Evolutionary conservation across 2,113 vertebrate species (phyloP).

Genomic region (Mastomys coucha): DNA sequence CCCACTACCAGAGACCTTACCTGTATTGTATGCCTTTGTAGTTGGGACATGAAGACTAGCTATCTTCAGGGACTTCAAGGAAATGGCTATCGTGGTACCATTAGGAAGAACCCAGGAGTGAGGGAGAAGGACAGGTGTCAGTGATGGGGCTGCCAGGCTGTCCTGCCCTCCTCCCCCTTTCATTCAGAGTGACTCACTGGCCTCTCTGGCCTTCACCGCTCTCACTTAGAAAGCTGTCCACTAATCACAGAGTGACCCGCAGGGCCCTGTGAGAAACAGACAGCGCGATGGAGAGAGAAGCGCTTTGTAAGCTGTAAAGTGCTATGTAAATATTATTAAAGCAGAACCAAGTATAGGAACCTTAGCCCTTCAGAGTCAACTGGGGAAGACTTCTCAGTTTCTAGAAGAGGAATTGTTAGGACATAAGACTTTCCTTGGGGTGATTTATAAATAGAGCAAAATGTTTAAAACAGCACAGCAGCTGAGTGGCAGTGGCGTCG

Average conservation of each 20-base stretch:
- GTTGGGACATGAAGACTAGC: neutral
- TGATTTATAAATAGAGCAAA: conserved; percentile 29
- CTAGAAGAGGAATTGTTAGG: conserved; percentile 1
- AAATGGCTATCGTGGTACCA: neutral
- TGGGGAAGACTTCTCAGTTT: conserved; percentile 8
- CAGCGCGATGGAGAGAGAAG: neutral
- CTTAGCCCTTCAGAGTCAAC: neutral
- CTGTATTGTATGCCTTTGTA: fast-evolving
- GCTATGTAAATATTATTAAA: neutral
- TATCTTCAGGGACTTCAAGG: neutral
- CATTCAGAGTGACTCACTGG: neutral
- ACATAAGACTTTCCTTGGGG: neutral
- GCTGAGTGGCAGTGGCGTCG: neutral
- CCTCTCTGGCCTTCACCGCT: neutral
- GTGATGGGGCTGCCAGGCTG: fast-evolving
- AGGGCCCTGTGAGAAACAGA: neutral
- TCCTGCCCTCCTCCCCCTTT: neutral
- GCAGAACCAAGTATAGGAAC: conserved; percentile 2
- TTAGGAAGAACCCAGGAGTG: neutral
- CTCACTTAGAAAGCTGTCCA: neutral
- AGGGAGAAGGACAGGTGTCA: neutral
- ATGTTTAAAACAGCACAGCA: neutral
- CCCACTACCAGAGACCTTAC: neutral
- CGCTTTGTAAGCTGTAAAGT: neutral
- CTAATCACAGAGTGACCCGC: neutral